Evolutionary conservation across 2,797 vertebrate species (phyloP), one percentile per base, ranked within the genome.

Genomic region (Gymnopithys bicolor): DNA sequence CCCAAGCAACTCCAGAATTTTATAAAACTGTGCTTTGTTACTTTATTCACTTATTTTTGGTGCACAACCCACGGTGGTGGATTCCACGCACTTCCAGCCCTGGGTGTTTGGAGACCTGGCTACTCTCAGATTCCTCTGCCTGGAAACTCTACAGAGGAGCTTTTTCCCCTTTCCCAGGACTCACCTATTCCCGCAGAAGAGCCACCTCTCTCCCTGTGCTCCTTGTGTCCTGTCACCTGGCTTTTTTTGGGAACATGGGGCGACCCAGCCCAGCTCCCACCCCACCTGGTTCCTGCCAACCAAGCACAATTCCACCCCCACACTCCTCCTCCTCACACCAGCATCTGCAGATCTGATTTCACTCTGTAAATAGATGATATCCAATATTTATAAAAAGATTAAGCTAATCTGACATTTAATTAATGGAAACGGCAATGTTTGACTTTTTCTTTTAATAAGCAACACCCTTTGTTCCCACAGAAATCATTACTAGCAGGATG

Each of bases 311-410:
- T 17, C 3, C 49, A 35, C 71, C 62, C 48, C 43, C 25, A 16
- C 21, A 1, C 41, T 70, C 33, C 56, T 35, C 3, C 33, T 56
- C 75, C 49, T 14, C 28, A 2, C 15, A 15, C 48, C 80, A 58
- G 68, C 84, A 69, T 68, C 83, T 63, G 76, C 83, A 83, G 84
- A 95, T 77, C 84, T 66, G 91, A 78, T 88, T 90, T 87, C 63
- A 17, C 55, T 92, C 90, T 75, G 92, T 90, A 91, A 96, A 92
- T 69, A 96, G 84, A 89, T 82, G 85, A 84, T 80, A 93, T 79
- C 92, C 96, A 95, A 95, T 97, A 97, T 97, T 97, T 97, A 96
- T 93, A 87, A 92, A 96, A 89, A 87, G 93, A 96, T 94, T 94
- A 96, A 89, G 77, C 83, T 96, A 96, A 97, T 93, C 96, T 96